Percentiles rank a stretch among this genome's conserved stretches.
Conservation (phyloP, 2,888 invertebrate species). For the Hirudinaria manillensis region DNA sequence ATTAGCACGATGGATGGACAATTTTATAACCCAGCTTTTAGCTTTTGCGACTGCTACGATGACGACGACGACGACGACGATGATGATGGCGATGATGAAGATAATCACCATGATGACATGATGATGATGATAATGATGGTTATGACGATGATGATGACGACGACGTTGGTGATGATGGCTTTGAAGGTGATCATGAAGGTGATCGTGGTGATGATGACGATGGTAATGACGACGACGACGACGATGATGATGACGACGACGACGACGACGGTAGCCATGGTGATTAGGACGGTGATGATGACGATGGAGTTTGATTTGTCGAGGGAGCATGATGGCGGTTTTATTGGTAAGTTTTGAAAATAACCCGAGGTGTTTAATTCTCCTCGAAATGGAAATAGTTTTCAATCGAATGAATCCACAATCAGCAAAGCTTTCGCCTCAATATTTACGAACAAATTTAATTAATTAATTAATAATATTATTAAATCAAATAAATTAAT, state of each 20-base stretch:
- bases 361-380: too few relatives aligned
- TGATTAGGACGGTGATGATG: conserved; percentile 30
- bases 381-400: too few relatives aligned
- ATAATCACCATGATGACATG: conserved; percentile 25
- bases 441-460: too few relatives aligned
- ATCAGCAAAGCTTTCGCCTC: too few relatives aligned
- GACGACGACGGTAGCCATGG: conserved; percentile 25
- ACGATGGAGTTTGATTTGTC: conserved; percentile 16
- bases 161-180: conserved; percentile 17
- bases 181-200: conserved; percentile 11
- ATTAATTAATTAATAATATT: too few relatives aligned
- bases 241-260: conserved; percentile 29
- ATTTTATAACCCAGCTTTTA: neutral
- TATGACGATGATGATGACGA: conserved; percentile 19
- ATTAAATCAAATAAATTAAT: too few relatives aligned
- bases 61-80: conserved; percentile 21
- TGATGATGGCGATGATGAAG: conserved; percentile 24
- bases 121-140: conserved; percentile 27
- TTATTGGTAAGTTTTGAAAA: neutral
- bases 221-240: conserved; percentile 15
- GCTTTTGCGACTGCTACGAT: neutral
- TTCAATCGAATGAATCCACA: too few relatives aligned
- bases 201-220: conserved; percentile 24
- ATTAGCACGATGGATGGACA: too few relatives aligned
- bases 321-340: neutral